Evolutionary conservation across 2,113 vertebrate genomes (phyloP).

Genomic region (Haplochromis burtoni): DNA sequence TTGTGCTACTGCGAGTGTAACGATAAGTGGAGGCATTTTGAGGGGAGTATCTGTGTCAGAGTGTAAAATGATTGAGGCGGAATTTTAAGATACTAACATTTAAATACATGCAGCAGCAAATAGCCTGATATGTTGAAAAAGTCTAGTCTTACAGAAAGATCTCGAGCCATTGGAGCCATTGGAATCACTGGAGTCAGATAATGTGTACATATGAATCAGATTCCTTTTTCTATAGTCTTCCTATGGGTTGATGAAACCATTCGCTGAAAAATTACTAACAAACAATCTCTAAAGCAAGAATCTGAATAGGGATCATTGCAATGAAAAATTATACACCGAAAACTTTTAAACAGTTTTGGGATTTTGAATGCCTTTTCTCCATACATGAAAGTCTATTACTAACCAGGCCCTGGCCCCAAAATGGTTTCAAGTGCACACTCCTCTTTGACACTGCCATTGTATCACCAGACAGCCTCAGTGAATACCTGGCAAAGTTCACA

Average conservation of each 20-base stretch:
- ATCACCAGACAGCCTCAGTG: constrained; percentile 1
- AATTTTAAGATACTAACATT: neutral
- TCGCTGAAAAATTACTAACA: neutral
- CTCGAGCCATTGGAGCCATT: neutral
- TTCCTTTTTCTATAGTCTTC: neutral
- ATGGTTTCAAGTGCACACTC: neutral
- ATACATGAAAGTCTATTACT: neutral
- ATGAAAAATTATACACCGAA: neutral
- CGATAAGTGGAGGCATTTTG: neutral
- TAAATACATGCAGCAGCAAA: neutral
- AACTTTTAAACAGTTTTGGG: neutral
- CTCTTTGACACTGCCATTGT: constrained; percentile 7
- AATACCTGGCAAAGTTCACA: constrained; percentile 31
- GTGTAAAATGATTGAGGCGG: neutral
- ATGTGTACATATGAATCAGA: neutral
- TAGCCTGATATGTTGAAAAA: neutral
- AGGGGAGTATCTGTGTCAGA: neutral
- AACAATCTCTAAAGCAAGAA: neutral
- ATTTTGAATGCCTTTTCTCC: neutral
- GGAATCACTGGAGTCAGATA: neutral
- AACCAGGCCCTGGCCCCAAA: neutral
- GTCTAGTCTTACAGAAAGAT: neutral
- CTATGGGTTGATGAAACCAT: neutral
- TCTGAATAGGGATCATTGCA: neutral
- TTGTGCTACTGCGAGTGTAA: too few relatives aligned